Evolutionary conservation across 1,140 invertebrate species (phyloP).

Genomic region (Hypsibius dujardini): DNA sequence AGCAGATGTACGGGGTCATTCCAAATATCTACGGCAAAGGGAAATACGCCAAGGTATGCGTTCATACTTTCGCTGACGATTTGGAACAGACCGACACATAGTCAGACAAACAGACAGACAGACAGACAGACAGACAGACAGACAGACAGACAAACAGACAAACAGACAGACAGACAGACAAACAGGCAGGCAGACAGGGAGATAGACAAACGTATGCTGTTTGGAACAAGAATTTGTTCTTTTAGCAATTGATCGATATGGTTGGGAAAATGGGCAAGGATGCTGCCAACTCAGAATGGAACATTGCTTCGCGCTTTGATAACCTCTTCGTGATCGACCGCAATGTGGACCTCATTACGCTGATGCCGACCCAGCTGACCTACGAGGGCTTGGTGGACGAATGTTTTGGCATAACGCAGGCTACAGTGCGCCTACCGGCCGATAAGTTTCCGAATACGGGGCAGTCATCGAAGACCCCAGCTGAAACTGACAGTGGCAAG

Average conservation of each 20-base stretch:
- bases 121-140: no score
- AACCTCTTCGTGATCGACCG: slow-evolving; percentile 72
- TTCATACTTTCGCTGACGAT: not conserved
- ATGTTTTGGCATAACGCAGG: slow-evolving; percentile 57
- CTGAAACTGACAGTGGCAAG: not conserved
- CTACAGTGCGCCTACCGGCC: slow-evolving; percentile 57
- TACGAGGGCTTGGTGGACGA: slow-evolving; percentile 94
- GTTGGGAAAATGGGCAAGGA: slow-evolving; percentile 45
- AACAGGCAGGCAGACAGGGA: no score
- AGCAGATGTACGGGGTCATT: slow-evolving; percentile 72
- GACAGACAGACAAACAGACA: not conserved
- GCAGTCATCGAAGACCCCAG: slow-evolving; percentile 37
- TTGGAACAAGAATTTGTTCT: no score
- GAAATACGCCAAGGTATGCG: slow-evolving; percentile 47
- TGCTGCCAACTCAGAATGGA: slow-evolving; percentile 11
- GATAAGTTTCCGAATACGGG: slow-evolving; percentile 54
- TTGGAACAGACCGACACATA: not conserved
- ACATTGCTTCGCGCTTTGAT: slow-evolving; percentile 40
- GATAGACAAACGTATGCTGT: no score
- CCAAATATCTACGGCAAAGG: slow-evolving; percentile 76
- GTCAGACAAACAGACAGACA: no score
- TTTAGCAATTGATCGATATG: slow-evolving; percentile 61
- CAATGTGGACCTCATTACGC: slow-evolving; percentile 72
- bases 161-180: no score
- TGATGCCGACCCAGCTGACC: slow-evolving; percentile 79